Conservation (phyloP, 2,888 invertebrate species). For the Plebejus melissa region DNA sequence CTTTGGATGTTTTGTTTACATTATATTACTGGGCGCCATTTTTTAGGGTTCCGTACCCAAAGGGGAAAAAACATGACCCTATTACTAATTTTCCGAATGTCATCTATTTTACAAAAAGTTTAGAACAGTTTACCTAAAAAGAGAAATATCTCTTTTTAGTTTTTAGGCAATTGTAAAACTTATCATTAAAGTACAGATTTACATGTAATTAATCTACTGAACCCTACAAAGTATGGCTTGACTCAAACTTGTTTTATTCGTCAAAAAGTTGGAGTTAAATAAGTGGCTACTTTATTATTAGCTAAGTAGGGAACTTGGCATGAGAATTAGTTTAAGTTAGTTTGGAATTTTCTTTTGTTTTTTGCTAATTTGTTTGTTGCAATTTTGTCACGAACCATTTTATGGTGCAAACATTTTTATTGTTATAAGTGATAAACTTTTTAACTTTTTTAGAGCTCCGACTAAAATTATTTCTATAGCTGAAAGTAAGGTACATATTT, state of each 20-base stretch:
- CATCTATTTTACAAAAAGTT: too few relatives aligned
- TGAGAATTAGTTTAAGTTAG: neutral
- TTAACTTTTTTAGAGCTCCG: neutral
- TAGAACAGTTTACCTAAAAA: too few relatives aligned
- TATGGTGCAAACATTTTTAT: neutral
- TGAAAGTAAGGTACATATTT: too few relatives aligned
- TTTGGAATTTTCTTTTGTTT: neutral
- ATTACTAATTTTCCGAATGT: too few relatives aligned
- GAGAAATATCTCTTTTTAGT: too few relatives aligned
- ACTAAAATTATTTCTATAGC: too few relatives aligned
- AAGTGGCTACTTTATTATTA: neutral
- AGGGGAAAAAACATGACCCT: too few relatives aligned
- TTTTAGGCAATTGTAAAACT: too few relatives aligned
- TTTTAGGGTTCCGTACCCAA: too few relatives aligned
- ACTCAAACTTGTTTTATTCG: neutral
- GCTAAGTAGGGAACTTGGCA: neutral
- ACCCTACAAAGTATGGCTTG: neutral
- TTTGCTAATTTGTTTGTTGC: conserved; percentile 3
- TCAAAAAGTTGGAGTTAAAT: neutral
- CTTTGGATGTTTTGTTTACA: too few relatives aligned
- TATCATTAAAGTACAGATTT: too few relatives aligned
- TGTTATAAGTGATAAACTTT: neutral
- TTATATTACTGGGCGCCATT: too few relatives aligned
- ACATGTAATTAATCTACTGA: neutral
- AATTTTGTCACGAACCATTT: neutral